phyloP scores from a whole-genome alignment of 2,888 invertebrate species.

The Ennomos fuscantarius region DNA sequence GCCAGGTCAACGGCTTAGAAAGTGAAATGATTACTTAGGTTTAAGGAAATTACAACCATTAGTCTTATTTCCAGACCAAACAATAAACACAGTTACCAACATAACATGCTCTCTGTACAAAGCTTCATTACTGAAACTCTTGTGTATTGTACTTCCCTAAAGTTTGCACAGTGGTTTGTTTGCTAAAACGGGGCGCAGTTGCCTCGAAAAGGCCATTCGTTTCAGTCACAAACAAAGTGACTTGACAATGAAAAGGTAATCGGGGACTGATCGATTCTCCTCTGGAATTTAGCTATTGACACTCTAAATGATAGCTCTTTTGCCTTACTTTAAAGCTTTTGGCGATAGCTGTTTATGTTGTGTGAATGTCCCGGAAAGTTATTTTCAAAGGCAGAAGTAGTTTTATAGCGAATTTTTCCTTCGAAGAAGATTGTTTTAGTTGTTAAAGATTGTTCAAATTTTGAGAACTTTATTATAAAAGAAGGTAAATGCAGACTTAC shows the following conservation, averaged over 20 bases:
- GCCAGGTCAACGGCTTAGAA: no score
- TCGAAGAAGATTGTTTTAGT: no score
- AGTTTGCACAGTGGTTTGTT: constrained; percentile 59
- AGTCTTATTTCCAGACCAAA: no score
- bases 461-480: no score
- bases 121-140: constrained; percentile 9
- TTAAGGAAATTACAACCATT: no score
- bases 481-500: no score
- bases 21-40: no score
- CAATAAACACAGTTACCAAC: constrained; percentile 5
- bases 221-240: constrained; percentile 62
- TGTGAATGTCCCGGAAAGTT: constrained; percentile 7
- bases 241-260: constrained; percentile 59
- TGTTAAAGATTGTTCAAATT: no score
- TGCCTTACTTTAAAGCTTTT: constrained; percentile 19
- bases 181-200: constrained; percentile 58
- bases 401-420: background rate
- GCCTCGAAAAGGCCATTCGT: constrained; percentile 60
- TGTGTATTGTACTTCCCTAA: constrained; percentile 12
- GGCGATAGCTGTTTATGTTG: constrained; percentile 7
- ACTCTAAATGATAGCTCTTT: constrained; percentile 42
- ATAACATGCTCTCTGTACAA: background rate
- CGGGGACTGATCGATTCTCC: constrained; percentile 49
- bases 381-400: constrained; percentile 2
- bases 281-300: constrained; percentile 33